phyloP scores from a whole-genome alignment of 2,888 invertebrate genomes.

The Gastrophysa polygoni region DNA sequence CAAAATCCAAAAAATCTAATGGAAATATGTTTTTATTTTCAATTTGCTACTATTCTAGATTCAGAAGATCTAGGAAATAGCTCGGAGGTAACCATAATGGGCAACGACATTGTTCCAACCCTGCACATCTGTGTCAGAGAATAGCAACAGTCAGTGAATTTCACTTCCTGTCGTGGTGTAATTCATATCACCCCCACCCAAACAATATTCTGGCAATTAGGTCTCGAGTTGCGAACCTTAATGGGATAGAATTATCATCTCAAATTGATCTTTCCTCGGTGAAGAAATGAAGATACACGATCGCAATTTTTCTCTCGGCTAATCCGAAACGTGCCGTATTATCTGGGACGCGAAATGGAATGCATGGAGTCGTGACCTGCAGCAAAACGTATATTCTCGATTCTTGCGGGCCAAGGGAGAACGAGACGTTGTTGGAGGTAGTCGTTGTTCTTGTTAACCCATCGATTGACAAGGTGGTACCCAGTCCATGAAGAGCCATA shows the following conservation, averaged over 20 bases:
- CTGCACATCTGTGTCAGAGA: no score
- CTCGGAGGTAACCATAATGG: no score
- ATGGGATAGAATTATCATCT: conserved; percentile 43
- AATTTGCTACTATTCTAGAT: no score
- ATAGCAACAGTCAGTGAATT: no score
- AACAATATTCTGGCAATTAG: conserved; percentile 38
- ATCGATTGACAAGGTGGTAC: not conserved
- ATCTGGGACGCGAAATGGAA: conserved; percentile 38
- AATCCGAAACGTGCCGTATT: conserved; percentile 39
- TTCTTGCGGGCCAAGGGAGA: no score
- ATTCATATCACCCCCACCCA: not conserved
- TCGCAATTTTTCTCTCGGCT: conserved; percentile 35
- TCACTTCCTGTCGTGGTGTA: no score
- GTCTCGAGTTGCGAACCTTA: conserved; percentile 35
- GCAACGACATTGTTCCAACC: no score
- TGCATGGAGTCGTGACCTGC: conserved; percentile 38
- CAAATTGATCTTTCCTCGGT: conserved; percentile 37
- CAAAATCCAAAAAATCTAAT: no score
- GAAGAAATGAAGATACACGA: conserved; percentile 40
- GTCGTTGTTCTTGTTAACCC: not conserved
- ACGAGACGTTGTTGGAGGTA: not conserved
- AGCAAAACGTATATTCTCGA: conserved; percentile 14
- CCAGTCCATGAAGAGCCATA: no score
- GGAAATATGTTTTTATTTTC: no score
- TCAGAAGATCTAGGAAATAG: no score